These are phyloP conservation scores for Hypena proboscidalis DNA, from an alignment of 2,888 invertebrate species.

Conservation along the genomic window DNA sequence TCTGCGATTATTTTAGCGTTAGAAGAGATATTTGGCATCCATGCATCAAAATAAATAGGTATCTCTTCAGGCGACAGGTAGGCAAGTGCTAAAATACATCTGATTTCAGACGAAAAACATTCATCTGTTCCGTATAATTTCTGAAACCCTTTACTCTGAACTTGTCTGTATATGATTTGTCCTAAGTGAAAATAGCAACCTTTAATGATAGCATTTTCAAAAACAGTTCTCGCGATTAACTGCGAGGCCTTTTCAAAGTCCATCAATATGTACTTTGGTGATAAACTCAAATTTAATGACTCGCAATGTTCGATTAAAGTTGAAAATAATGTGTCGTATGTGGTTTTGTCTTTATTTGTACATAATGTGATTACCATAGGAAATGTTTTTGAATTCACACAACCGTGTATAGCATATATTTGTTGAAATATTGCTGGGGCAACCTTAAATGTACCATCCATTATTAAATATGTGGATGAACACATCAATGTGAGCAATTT, in stretches of 20 bases:
- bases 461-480: neutral
- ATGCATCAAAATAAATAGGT: too few species aligned
- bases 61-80: too few species aligned
- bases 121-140: too few species aligned
- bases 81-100: too few species aligned
- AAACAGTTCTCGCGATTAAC: too few species aligned
- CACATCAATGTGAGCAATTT: neutral
- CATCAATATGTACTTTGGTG: neutral
- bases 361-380: neutral
- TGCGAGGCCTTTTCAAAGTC: neutral
- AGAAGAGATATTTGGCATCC: too few species aligned
- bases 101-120: too few species aligned
- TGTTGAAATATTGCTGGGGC: neutral
- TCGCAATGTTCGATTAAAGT: neutral
- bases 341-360: neutral
- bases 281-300: neutral
- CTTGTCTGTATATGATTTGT: too few species aligned
- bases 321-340: neutral
- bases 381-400: neutral
- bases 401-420: neutral
- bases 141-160: too few species aligned
- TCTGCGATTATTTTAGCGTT: too few species aligned
- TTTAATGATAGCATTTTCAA: too few species aligned
- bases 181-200: too few species aligned
- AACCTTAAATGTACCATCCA: slow-evolving; percentile 1